Conservation (phyloP, 2,888 invertebrate species). For the Lasioglossum morio region DNA sequence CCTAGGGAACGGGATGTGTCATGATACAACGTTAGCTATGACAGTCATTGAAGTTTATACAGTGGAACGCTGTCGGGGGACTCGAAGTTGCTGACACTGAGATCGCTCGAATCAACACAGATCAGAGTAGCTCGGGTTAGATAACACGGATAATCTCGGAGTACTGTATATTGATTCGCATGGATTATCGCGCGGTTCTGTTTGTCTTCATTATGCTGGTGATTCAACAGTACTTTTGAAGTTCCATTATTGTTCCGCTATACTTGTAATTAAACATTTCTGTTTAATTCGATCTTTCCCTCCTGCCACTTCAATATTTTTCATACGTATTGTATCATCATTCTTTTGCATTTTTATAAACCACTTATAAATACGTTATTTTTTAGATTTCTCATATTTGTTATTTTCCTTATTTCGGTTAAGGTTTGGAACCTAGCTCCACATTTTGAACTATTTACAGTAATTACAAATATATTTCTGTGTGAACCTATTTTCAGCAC, state of each 20-base stretch:
- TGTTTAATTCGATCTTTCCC: not conserved
- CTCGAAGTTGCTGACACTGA: slow-evolving; percentile 10
- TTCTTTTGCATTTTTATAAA: not conserved
- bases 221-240: not conserved
- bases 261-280: not conserved
- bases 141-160: slow-evolving; percentile 11
- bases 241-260: not conserved
- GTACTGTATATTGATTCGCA: slow-evolving; percentile 7
- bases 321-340: not conserved
- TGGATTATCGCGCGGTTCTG: not conserved
- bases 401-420: not conserved
- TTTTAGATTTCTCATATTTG: not conserved
- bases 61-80: slow-evolving; percentile 1
- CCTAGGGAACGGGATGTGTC: not conserved
- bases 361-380: not conserved
- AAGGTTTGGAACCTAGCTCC: too few species aligned
- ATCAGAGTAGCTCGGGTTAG: slow-evolving; percentile 13
- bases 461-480: not conserved
- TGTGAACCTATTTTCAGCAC: too few species aligned
- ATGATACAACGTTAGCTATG: not conserved
- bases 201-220: not conserved
- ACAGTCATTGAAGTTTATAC: slow-evolving; percentile 7
- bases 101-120: slow-evolving; percentile 24
- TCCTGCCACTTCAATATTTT: not conserved
- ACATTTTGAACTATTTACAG: not conserved